Evolutionary conservation across 2,888 invertebrate species (phyloP).

Genomic region (Acanthosoma haemorrhoidale): DNA sequence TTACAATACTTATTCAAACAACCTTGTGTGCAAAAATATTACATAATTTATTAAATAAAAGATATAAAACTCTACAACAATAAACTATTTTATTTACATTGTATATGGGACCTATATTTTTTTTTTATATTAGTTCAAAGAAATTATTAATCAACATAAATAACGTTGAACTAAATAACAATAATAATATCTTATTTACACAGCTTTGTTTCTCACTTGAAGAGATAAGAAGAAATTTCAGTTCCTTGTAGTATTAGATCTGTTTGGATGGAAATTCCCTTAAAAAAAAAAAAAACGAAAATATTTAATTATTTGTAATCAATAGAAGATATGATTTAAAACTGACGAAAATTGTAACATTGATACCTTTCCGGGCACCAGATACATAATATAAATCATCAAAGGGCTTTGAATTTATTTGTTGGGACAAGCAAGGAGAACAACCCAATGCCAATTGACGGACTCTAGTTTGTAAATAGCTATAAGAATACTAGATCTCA

Average conservation of each 20-base stretch:
- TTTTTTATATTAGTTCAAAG: neutral
- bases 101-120: slow-evolving; percentile 34
- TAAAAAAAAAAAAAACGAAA: neutral
- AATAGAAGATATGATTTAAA: no score
- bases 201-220: slow-evolving; percentile 26
- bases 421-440: no score
- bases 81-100: slow-evolving; percentile 20
- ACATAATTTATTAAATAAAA: slow-evolving; percentile 17
- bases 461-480: no score
- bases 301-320: no score
- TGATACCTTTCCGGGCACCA: no score
- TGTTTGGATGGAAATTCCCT: slow-evolving; percentile 17
- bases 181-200: slow-evolving; percentile 35
- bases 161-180: neutral
- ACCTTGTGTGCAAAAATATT: neutral
- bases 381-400: no score
- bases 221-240: neutral
- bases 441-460: no score
- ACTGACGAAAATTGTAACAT: no score
- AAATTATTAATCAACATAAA: slow-evolving; percentile 12
- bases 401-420: no score
- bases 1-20: no score
- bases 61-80: slow-evolving; percentile 13
- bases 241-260: neutral
- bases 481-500: no score